Conservation (phyloP, 2,113 vertebrate species). For the Gambusia affinis region DNA sequence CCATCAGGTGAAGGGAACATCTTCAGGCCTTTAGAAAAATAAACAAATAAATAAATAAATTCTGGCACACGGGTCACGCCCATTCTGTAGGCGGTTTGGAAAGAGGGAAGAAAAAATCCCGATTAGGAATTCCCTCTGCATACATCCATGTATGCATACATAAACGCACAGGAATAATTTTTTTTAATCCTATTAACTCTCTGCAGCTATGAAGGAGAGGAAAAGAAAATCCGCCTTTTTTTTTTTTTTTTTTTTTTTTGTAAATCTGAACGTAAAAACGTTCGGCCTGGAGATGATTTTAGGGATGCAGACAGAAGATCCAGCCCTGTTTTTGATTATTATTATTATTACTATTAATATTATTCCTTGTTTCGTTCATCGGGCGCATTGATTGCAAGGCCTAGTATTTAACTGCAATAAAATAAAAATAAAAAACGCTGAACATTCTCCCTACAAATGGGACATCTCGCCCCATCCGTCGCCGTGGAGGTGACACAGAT, state of each 20-base stretch:
- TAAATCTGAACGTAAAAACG: not conserved
- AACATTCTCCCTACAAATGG: not conserved
- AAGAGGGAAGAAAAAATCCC: slow-evolving; percentile 3
- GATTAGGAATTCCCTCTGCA: slow-evolving; percentile 64
- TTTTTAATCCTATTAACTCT: slow-evolving; percentile 64
- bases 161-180: slow-evolving; percentile 33
- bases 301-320: not conserved
- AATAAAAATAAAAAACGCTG: not conserved
- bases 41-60: slow-evolving; percentile 40
- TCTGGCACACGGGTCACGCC: slow-evolving; percentile 58
- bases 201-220: slow-evolving; percentile 24
- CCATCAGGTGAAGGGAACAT: slow-evolving; percentile 31
- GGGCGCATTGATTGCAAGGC: not conserved
- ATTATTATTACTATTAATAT: not conserved
- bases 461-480: not conserved
- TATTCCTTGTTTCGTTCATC: too few species aligned
- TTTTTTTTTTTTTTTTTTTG: not conserved
- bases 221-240: slow-evolving; percentile 20
- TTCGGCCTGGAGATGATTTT: not conserved
- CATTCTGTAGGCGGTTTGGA: slow-evolving; percentile 30
- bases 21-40: slow-evolving; percentile 44
- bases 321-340: not conserved
- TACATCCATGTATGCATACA: slow-evolving; percentile 22
- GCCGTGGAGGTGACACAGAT: not conserved
- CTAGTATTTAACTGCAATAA: slow-evolving; percentile 5